Conservation (phyloP, 1,140 invertebrate genomes). For the Rhagoletis pomonella region DNA sequence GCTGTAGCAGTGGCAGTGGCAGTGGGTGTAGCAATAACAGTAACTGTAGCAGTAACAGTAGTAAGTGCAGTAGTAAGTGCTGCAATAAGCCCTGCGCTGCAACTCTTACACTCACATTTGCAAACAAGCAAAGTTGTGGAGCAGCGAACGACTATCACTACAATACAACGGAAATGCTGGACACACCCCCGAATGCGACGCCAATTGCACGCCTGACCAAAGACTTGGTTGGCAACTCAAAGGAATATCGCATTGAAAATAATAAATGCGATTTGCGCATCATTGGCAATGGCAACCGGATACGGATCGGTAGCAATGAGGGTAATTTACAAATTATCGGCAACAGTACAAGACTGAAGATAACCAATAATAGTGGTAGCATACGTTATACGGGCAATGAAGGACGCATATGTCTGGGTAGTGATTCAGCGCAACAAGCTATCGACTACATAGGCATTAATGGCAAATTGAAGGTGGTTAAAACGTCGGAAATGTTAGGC, state of each 20-base stretch:
- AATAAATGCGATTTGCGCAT: conserved; percentile 66
- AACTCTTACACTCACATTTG: conserved; percentile 13
- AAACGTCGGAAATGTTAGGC: conserved; percentile 61
- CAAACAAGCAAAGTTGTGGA: background rate
- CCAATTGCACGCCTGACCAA: conserved; percentile 53
- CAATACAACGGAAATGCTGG: background rate
- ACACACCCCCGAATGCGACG: conserved; percentile 12
- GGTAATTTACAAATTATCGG: conserved; percentile 67
- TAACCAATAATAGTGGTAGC: conserved; percentile 63
- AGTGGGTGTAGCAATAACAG: background rate
- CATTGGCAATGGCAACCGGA: conserved; percentile 69
- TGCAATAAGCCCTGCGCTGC: background rate
- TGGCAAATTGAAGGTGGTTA: conserved; percentile 68
- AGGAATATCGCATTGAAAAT: conserved; percentile 70
- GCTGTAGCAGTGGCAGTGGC: background rate
- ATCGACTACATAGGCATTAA: conserved; percentile 71
- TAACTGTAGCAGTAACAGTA: background rate
- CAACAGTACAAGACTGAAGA: conserved; percentile 67
- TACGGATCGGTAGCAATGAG: conserved; percentile 65
- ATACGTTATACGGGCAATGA: conserved; percentile 70
- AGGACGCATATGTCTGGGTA: conserved; percentile 69
- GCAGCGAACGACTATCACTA: background rate
- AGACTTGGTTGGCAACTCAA: conserved; percentile 70
- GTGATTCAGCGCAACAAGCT: conserved; percentile 62
- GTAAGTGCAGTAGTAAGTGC: too few relatives aligned